phyloP scores from a whole-genome alignment of 2,888 invertebrate genomes.

The Timema podura region DNA sequence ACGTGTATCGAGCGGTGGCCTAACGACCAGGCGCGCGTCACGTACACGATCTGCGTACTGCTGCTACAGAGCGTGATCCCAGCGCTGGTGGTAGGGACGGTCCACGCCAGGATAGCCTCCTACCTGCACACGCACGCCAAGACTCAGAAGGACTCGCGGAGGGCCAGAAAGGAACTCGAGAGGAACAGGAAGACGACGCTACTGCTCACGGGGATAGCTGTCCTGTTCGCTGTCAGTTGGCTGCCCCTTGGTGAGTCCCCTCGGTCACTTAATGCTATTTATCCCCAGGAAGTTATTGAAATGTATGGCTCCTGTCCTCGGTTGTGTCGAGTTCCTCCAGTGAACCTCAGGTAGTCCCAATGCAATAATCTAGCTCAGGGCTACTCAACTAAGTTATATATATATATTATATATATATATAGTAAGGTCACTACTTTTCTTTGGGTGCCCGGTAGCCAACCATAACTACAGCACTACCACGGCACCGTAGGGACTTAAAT shows the following conservation, averaged over 20 bases:
- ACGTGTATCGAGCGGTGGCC: slow-evolving; percentile 45
- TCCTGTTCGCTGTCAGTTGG: slow-evolving; percentile 55
- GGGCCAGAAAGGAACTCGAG: slow-evolving; percentile 36
- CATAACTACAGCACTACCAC: too few relatives aligned
- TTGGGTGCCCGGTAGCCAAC: too few relatives aligned
- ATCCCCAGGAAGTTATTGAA: too few relatives aligned
- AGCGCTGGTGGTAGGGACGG: slow-evolving; percentile 30
- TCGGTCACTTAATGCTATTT: too few relatives aligned
- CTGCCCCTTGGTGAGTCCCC: slow-evolving; percentile 47
- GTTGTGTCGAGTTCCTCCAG: too few relatives aligned
- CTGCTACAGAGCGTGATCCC: slow-evolving; percentile 34
- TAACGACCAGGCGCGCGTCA: slow-evolving; percentile 32
- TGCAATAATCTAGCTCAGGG: too few relatives aligned
- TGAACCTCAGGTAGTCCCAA: too few relatives aligned
- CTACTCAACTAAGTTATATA: too few relatives aligned
- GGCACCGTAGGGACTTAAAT: too few relatives aligned
- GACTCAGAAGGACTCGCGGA: slow-evolving; percentile 23
- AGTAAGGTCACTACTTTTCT: too few relatives aligned
- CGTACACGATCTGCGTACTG: slow-evolving; percentile 30
- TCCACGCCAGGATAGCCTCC: slow-evolving; percentile 36
- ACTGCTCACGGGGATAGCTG: slow-evolving; percentile 43
- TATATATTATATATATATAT: too few relatives aligned
- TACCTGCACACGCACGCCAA: slow-evolving; percentile 32
- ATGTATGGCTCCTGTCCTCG: too few relatives aligned
- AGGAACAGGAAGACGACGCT: slow-evolving; percentile 40